A percentile compares a stretch with the other conserved stretches of the same genome.
Evolutionary conservation across 2,888 invertebrate genomes (phyloP).

Genomic region (Polydrusus tereticollis): DNA sequence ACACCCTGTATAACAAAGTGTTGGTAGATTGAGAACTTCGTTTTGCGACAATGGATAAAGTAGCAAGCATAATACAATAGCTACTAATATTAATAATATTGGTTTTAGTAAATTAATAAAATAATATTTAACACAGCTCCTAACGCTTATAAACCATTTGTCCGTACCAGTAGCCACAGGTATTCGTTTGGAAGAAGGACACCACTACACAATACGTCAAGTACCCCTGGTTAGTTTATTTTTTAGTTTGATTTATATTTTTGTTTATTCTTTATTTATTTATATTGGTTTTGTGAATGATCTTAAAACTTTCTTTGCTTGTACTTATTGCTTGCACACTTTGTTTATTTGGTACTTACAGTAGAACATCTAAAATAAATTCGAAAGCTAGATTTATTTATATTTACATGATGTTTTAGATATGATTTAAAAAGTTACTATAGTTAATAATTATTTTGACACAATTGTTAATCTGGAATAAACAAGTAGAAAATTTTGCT

Average conservation of each 20-base stretch:
- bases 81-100: constrained; percentile 8
- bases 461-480: no score
- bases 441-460: no score
- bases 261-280: constrained; percentile 14
- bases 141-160: constrained; percentile 62
- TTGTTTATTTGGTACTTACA: background rate
- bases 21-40: no score
- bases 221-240: constrained; percentile 59
- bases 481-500: no score
- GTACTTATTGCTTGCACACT: constrained; percentile 52
- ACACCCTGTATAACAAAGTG: no score
- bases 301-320: constrained; percentile 26
- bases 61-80: background rate
- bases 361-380: background rate
- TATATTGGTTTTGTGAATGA: background rate
- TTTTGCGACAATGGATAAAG: background rate
- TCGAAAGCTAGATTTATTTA: constrained; percentile 15
- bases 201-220: constrained; percentile 64
- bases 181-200: constrained; percentile 74
- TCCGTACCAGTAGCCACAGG: constrained; percentile 56
- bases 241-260: constrained; percentile 35
- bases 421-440: no score
- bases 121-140: constrained; percentile 58
- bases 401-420: no score
- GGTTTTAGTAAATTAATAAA: constrained; percentile 9